These are phyloP conservation scores for Typhlomys cinereus DNA, from an alignment of 2,113 vertebrate species.

Conservation along the genomic window DNA sequence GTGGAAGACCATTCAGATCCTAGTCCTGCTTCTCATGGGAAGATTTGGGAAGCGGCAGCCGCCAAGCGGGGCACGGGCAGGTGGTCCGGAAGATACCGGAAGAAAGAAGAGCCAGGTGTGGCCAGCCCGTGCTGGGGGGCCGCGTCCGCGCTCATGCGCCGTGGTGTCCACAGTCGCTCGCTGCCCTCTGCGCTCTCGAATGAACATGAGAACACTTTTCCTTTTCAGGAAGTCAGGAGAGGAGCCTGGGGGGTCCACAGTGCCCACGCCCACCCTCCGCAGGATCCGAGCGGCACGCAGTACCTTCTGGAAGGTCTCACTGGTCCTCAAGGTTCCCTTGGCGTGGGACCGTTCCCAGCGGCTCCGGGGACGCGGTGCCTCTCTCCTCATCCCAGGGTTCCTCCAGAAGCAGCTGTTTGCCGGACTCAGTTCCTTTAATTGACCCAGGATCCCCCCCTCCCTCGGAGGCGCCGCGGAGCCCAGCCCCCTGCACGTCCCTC, in stretches of 20 bases:
- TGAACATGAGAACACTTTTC: not conserved
- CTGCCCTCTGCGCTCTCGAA: not conserved
- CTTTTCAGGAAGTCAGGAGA: not conserved
- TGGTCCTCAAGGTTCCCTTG: not conserved
- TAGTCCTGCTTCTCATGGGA: too few relatives aligned
- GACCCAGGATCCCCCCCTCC: not conserved
- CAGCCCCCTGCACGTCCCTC: not conserved
- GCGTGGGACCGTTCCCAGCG: not conserved
- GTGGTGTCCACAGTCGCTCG: not conserved
- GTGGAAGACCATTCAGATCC: too few relatives aligned
- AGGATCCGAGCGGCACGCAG: not conserved
- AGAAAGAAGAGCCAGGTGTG: too few relatives aligned
- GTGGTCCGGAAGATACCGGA: too few relatives aligned
- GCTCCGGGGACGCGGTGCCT: not conserved
- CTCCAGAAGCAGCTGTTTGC: not conserved
- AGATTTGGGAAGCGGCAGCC: too few relatives aligned
- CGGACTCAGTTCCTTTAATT: not conserved
- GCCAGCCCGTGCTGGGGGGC: not conserved
- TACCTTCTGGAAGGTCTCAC: conserved; percentile 54
- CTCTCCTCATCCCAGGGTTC: not conserved
- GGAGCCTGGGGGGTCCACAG: not conserved
- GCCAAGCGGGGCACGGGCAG: fast-evolving
- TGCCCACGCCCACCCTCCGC: not conserved
- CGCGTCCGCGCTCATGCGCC: not conserved
- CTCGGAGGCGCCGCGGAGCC: not conserved